Conservation (phyloP, 2,888 invertebrate genomes). For the Patella depressa region DNA sequence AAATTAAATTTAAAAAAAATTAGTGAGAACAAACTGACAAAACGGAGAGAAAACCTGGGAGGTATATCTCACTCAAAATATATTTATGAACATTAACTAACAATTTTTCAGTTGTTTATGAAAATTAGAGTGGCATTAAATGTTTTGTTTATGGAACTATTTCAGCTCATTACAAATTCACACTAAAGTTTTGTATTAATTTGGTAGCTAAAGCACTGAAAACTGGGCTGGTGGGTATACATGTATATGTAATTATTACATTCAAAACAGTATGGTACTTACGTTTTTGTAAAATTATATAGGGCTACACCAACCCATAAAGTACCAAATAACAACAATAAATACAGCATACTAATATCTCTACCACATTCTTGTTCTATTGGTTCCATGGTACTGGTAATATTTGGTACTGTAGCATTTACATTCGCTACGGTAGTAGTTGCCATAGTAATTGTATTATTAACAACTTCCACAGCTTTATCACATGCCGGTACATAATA, state of each 20-base stretch:
- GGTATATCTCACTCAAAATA: not conserved
- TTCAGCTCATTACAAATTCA: not conserved
- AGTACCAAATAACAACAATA: constrained; percentile 76
- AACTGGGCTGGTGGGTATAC: no score
- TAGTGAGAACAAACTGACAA: no score
- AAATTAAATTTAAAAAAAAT: no score
- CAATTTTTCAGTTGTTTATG: not conserved
- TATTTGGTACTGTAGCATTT: not conserved
- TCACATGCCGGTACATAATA: constrained; percentile 46
- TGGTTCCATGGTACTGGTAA: no score
- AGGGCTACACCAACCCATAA: constrained; percentile 76
- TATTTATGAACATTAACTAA: not conserved
- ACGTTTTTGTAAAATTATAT: constrained; percentile 77
- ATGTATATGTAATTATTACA: no score
- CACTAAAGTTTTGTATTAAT: not conserved
- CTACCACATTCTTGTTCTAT: constrained; percentile 68
- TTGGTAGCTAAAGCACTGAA: no score
- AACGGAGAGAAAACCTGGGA: not conserved
- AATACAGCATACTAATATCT: constrained; percentile 75
- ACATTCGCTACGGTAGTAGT: not conserved
- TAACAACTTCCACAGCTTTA: constrained; percentile 23
- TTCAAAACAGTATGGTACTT: constrained; percentile 41
- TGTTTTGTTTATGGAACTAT: not conserved
- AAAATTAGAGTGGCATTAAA: not conserved
- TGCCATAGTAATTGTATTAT: constrained; percentile 12